phyloP scores from a whole-genome alignment of 2,113 vertebrate genomes.

The Dasyornis broadbenti region DNA sequence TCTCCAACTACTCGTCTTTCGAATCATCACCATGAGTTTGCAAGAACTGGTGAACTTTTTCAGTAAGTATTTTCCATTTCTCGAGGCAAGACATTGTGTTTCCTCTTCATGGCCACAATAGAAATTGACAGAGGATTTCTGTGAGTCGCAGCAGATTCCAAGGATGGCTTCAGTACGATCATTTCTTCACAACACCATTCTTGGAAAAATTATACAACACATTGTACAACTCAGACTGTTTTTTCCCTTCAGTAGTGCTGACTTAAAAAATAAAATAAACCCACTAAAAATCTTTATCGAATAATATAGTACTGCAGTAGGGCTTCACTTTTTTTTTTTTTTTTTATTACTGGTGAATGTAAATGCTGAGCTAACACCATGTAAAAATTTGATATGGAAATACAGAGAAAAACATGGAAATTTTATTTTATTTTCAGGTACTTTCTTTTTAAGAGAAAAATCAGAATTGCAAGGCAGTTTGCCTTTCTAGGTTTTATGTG shows the following conservation, averaged over 20 bases:
- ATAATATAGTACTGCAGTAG: background rate
- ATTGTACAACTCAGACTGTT: background rate
- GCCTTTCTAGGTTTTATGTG: background rate
- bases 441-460: background rate
- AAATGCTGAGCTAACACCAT: background rate
- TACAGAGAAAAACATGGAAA: background rate
- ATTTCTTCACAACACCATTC: background rate
- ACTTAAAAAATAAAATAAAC: background rate
- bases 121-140: constrained; percentile 13
- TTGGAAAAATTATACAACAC: background rate
- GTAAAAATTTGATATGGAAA: background rate
- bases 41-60: background rate
- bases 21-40: background rate
- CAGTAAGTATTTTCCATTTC: constrained; percentile 17
- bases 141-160: background rate
- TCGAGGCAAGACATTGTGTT: constrained; percentile 29
- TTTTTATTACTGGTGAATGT: background rate
- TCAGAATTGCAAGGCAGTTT: background rate
- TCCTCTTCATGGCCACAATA: background rate
- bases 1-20: background rate
- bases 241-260: background rate
- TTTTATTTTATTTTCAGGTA: background rate
- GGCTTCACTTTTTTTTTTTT: background rate
- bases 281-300: background rate
- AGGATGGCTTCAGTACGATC: background rate